Percentiles rank a stretch among this genome's conserved stretches.
Conservation (phyloP, 1,140 invertebrate genomes). For the Brachionus asplanchnoidis region DNA sequence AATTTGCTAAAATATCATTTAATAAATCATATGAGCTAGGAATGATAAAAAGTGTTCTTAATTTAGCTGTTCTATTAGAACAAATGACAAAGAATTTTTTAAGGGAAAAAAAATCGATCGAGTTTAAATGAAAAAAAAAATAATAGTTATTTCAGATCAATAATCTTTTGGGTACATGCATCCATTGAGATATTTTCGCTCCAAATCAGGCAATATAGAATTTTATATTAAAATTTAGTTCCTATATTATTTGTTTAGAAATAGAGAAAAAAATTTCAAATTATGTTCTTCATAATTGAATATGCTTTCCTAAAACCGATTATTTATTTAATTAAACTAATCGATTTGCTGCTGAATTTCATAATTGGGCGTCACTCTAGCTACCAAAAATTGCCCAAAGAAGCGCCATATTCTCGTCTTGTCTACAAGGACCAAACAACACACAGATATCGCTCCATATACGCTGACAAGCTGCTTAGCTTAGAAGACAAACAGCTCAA, state of each 20-base stretch:
- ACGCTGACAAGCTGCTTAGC: neutral
- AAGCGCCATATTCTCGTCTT: neutral
- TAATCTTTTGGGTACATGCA: neutral
- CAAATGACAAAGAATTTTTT: neutral
- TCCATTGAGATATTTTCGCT: neutral
- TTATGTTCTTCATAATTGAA: constrained; percentile 14
- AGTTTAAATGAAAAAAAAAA: neutral
- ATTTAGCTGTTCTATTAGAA: neutral
- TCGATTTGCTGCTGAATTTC: neutral
- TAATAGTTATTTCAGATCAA: neutral
- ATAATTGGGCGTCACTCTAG: neutral
- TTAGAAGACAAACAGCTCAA: neutral
- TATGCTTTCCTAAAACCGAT: constrained; percentile 7
- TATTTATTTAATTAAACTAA: constrained; percentile 2
- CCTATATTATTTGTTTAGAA: neutral
- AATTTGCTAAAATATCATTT: neutral
- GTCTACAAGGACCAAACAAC: neutral
- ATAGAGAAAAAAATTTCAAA: neutral
- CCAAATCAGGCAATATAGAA: neutral
- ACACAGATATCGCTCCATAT: neutral
- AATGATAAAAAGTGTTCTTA: neutral
- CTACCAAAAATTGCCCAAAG: neutral
- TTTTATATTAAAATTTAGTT: neutral
- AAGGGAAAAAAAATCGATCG: neutral
- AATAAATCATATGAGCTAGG: neutral